phyloP scores from a whole-genome alignment of 2,797 vertebrate species.

The Babyrousa celebensis region DNA sequence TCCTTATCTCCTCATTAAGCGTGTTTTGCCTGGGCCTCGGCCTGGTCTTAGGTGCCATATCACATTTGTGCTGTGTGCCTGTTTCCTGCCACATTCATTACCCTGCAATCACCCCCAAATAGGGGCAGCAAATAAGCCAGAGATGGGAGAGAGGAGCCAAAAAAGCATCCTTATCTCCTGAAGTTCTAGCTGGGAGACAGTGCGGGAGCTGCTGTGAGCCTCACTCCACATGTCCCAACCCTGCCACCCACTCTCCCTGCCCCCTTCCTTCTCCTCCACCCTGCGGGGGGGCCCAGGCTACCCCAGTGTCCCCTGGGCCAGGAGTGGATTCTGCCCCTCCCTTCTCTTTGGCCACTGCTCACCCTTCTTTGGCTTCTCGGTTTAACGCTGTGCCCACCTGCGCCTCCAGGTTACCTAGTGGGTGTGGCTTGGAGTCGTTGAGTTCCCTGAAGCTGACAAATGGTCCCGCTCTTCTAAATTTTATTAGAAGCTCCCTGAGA shows the following conservation, averaged over 20 bases:
- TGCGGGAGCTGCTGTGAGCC: fast-evolving
- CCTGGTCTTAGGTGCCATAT: conserved; percentile 63
- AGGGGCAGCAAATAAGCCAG: conserved; percentile 15
- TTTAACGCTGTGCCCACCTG: background rate
- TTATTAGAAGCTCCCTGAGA: background rate
- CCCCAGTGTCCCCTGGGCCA: background rate
- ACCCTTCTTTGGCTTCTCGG: background rate
- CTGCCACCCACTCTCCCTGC: background rate
- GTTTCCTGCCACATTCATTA: conserved; percentile 76
- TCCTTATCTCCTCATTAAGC: conserved; percentile 78
- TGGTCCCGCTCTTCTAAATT: background rate
- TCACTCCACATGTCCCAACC: fast-evolving
- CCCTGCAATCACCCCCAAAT: background rate
- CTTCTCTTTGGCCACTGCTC: background rate
- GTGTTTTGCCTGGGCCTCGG: conserved; percentile 19
- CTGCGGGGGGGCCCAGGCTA: background rate
- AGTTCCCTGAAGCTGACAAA: background rate
- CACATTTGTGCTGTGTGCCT: conserved; percentile 65
- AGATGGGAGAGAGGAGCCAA: background rate
- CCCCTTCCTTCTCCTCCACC: background rate
- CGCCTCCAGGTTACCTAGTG: background rate
- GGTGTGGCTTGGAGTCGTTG: fast-evolving
- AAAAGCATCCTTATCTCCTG: conserved; percentile 30
- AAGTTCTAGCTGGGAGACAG: background rate
- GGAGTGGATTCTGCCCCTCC: background rate